Evolutionary conservation across 2,888 invertebrate genomes (phyloP), one percentile per base, ranked within the genome.

Genomic region (Drosophila incognita): DNA sequence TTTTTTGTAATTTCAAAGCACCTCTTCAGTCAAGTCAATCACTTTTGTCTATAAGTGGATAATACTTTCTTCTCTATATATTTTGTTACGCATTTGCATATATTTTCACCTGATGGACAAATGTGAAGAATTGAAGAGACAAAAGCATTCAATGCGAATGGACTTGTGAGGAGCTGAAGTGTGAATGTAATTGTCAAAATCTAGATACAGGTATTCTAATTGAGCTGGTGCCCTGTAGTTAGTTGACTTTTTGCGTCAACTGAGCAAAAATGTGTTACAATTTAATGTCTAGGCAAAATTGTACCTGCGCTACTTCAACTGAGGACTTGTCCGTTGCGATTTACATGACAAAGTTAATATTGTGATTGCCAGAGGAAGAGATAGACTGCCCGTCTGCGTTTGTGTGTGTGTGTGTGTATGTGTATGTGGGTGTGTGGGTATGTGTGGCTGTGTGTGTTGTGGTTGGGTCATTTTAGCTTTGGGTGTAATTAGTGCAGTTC

Each of bases 401-500:
- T 33, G 35, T 58, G 27, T 35, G 68, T n/a, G 38, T 27, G n/a
- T 21, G 33, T 21, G 40, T 56, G 13, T 36, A 36, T 40, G 33
- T 31, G 31, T 40, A 7, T n/a, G 13, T 48, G 38, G 27, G 31
- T 29, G 59, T 27, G 36, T 21, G n/a, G 6, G 31, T 24, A 52
- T 24, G 29, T 53, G 59, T 11, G 51, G 18, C 57, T 35, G 42
- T 46, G 27, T 56, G 51, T 46, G 51, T 36, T 64, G 36, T 68
- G 52, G 59, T 63, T 40, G 40, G 51, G 48, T 79, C 90, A 75
- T 77, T 89, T 74, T 74, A 56, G 69, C 80, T 64, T 78, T 87
- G 88, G 78, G 80, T 89, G 68, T 89, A 90, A 87, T 87, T 87
- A 90, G 87, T 83, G 57, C 66, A 62, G 77, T 31, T 56, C 61